Evolutionary conservation across 2,888 invertebrate genomes (phyloP), one percentile per base, ranked within the genome.

Genomic region (Erpobdella octoculata): DNA sequence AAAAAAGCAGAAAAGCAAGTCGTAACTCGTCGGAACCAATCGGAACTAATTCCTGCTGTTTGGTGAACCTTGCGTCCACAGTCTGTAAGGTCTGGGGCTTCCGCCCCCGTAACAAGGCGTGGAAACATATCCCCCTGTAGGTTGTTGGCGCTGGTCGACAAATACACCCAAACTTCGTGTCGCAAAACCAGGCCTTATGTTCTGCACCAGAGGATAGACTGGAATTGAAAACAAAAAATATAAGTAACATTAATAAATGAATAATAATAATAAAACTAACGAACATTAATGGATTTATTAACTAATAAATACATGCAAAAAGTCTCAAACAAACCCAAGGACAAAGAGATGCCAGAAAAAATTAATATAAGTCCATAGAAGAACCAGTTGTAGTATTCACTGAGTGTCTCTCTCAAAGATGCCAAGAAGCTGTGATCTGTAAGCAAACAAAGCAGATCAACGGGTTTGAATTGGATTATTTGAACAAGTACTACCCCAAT

Each of bases 321-420:
- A n/a, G 21, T 6, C 21, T 12, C 33, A 33, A n/a, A 62, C 21
- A 33, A 4, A 62, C 62, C 35, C 62, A 35, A 62, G 8, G 35
- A 62, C 1, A 62, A 35, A 31, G n/a, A 62, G 62, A 62, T n/a
- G 28, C 28, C 6, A 35, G 62, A 62, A 18, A 62, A 62, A 35
- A 62, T 31, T 28, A 31, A 62, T 5, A 62, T 31, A 0, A 62
- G n/a, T 8, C 31, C 35, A 12, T 62, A 62, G 25, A 62, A 62
- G 31, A n/a, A 31, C 62, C 62, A 62, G 9, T 62, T 35, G 35
- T 62, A 62, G 33, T 62, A 62, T 6, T 31, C 31, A 28, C 62
- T 9, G 33, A 62, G 4, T 1, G 9, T 9, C 31, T n/a, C 21
- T 12, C 35, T 35, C 21, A 12, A 21, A 53, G 53, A 25, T 3